Evolutionary conservation across 2,888 invertebrate species (phyloP).

Genomic region (Tromatobia lineatoria): DNA sequence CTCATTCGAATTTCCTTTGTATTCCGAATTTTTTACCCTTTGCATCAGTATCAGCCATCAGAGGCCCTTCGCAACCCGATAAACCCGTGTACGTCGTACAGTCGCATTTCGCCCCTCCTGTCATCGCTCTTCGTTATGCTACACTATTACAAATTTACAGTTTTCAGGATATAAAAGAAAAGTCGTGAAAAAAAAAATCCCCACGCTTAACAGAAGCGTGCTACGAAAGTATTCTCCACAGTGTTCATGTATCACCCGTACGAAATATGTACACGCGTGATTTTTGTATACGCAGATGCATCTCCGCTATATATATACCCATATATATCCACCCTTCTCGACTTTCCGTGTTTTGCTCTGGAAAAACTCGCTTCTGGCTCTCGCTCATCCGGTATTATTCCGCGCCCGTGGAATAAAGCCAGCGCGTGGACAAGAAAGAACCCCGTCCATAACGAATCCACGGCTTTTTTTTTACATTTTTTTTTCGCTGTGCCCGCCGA

Average conservation of each 20-base stretch:
- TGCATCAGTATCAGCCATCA: too few relatives aligned
- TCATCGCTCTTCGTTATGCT: conserved; percentile 60
- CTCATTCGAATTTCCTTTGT: too few relatives aligned
- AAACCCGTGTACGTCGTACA: background rate
- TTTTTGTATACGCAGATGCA: conserved; percentile 76
- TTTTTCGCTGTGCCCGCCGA: conserved; percentile 72
- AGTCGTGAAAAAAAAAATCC: conserved; percentile 44
- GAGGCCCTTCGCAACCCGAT: too few relatives aligned
- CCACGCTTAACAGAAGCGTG: conserved; percentile 52
- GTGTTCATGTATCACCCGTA: conserved; percentile 41
- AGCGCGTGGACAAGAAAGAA: conserved; percentile 69
- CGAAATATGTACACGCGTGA: conserved; percentile 29
- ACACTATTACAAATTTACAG: conserved; percentile 65
- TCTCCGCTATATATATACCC: conserved; percentile 32
- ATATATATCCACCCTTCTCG: conserved; percentile 69
- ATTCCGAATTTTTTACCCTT: too few relatives aligned
- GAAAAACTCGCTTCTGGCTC: conserved; percentile 61
- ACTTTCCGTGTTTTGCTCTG: conserved; percentile 75
- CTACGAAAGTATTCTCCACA: conserved; percentile 25
- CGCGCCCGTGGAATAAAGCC: conserved; percentile 44
- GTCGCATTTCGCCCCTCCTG: conserved; percentile 31
- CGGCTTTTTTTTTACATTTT: conserved; percentile 77
- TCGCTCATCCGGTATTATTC: conserved; percentile 70
- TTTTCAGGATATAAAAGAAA: conserved; percentile 62
- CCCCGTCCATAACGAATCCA: conserved; percentile 82